phyloP scores from a whole-genome alignment of 2,797 vertebrate genomes.

The Pagetopsis macropterus region DNA sequence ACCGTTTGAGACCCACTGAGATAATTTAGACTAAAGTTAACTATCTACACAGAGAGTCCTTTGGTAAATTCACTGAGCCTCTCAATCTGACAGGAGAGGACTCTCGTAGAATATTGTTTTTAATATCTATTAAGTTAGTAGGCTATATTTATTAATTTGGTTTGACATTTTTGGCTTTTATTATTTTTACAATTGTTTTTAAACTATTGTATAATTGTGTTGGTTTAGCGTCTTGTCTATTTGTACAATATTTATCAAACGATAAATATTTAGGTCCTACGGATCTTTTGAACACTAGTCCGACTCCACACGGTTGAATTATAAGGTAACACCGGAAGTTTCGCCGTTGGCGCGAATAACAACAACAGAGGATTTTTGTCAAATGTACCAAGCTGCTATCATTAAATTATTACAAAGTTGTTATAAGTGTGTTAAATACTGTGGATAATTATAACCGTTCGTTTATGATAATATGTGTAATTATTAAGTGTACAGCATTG shows the following conservation, averaged over 20 bases:
- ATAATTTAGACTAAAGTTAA: no score
- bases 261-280: background rate
- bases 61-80: no score
- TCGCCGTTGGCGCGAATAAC: conserved; percentile 71
- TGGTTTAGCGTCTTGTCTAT: background rate
- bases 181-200: background rate
- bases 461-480: background rate
- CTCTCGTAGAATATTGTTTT: no score
- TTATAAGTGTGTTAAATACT: rapidly evolving
- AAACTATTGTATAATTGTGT: background rate
- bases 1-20: no score
- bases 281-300: background rate
- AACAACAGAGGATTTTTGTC: conserved; percentile 51
- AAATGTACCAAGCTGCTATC: background rate
- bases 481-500: background rate
- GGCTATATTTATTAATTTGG: no score
- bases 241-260: background rate
- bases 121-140: no score
- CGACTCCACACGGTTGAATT: conserved; percentile 43
- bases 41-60: no score
- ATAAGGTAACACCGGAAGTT: conserved; percentile 46
- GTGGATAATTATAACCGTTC: rapidly evolving
- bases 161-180: background rate
- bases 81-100: no score
- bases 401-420: background rate